These are phyloP conservation scores for Lacanobia oleracea DNA, from an alignment of 2,888 invertebrate genomes.

Conservation along the genomic window DNA sequence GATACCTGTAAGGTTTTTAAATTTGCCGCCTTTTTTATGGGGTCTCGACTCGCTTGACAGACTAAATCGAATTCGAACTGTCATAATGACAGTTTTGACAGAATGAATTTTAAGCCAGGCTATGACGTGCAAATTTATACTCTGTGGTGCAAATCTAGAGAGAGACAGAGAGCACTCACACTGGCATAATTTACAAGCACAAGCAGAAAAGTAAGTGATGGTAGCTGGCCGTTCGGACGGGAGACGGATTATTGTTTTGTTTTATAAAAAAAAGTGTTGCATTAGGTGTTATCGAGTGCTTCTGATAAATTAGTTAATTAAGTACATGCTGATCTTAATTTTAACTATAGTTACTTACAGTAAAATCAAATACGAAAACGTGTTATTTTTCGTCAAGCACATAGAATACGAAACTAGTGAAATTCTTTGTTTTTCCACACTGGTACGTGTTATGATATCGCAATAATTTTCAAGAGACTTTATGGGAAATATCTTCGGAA, in stretches of 20 bases:
- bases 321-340: background rate
- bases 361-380: constrained; percentile 4
- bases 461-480: constrained; percentile 63
- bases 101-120: constrained; percentile 30
- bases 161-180: constrained; percentile 30
- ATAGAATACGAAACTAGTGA: constrained; percentile 57
- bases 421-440: constrained; percentile 65
- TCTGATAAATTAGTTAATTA: constrained; percentile 24
- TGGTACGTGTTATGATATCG: constrained; percentile 58
- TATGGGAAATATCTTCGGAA: constrained; percentile 74
- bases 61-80: too few relatives aligned
- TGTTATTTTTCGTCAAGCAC: constrained; percentile 13
- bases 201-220: constrained; percentile 49
- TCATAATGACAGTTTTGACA: background rate
- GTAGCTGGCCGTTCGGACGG: constrained; percentile 38
- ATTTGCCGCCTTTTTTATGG: too few relatives aligned
- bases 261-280: constrained; percentile 49
- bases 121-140: constrained; percentile 10
- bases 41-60: too few relatives aligned
- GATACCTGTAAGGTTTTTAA: too few relatives aligned
- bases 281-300: constrained; percentile 39
- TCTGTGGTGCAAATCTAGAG: constrained; percentile 1
- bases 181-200: constrained; percentile 1
- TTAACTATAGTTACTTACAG: background rate
- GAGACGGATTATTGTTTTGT: constrained; percentile 52